Base-by-base conservation (phyloP, 2,113 vertebrate genomes). In the Odocoileus virginianus region DNA sequence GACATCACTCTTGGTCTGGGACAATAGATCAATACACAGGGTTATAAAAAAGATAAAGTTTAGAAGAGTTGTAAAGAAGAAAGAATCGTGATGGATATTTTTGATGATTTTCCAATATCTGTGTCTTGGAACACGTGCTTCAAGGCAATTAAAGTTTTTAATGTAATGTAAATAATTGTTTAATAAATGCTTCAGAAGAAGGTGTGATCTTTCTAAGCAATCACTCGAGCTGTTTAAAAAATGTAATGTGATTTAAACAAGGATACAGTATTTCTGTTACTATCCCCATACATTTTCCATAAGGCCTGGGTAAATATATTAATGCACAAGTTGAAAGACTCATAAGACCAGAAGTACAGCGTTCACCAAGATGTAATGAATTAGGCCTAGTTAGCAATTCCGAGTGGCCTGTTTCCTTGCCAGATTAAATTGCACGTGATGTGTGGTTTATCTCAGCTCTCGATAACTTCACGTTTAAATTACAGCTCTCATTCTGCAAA, bases 121-220 rank as follows among this genome's bases (percentile, higher is more conserved):
- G 97, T 91, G 79, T 93, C 97, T 97, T n/a, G 6, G 33, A 96
- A 54, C 97, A 97, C 97, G 87, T 98, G 97, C 93, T 97, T 96
- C 71, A 45, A 94, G 60, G 94, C 97, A 97, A 98, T 98, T 98
- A 98, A 95, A 98, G 94, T 98, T 98, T 97, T 98, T 98, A 98
- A 98, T 97, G 98, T 97, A 97, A 98, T 97, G 98, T 98, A 98
- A 98, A 98, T 98, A 98, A 98, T 96, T 97, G 92, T 98, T 98
- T 97, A 95, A 95, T 97, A 98, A 98, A 94, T 95, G 95, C 93
- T 97, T 93, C 61, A 4, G 83, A 97, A 96, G 95, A 98, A 98
- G 88, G 93, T 97, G 95, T 97, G 97, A 96, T 97, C 89, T 97
- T 97, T 94, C 40, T 36, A 57, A 97, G 96, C 87, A 96, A 91